Percentiles rank a stretch among this genome's conserved stretches.
These are phyloP conservation scores for Torymus aiolomorphi DNA, from an alignment of 2,888 invertebrate species.

Conservation along the genomic window DNA sequence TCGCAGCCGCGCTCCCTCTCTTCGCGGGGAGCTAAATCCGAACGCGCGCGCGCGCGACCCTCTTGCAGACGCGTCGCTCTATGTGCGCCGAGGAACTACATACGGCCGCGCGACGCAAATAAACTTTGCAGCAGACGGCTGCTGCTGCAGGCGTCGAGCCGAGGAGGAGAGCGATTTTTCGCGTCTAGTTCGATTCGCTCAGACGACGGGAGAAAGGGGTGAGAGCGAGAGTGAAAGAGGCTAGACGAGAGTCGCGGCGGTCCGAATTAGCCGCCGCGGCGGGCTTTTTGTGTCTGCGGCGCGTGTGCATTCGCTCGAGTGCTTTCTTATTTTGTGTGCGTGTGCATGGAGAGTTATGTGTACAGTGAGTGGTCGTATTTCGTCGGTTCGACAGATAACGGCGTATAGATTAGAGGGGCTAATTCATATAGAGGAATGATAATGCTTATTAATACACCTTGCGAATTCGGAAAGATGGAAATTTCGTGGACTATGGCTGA, in stretches of 20 bases:
- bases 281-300: neutral
- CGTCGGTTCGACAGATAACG: too few species aligned
- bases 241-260: constrained; percentile 1
- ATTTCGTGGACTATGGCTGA: too few species aligned
- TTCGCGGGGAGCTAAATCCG: constrained; percentile 66
- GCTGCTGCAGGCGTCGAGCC: constrained; percentile 42
- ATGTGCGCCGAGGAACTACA: neutral
- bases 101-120: constrained; percentile 31
- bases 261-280: neutral
- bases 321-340: too few species aligned
- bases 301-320: neutral
- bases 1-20: constrained; percentile 56
- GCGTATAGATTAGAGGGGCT: too few species aligned
- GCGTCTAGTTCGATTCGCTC: neutral
- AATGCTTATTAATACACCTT: too few species aligned
- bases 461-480: too few species aligned
- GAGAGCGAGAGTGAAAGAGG: neutral
- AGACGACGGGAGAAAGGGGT: too few species aligned
- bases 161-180: constrained; percentile 6
- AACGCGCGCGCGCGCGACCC: constrained; percentile 56
- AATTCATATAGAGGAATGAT: too few species aligned
- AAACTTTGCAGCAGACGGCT: constrained; percentile 6
- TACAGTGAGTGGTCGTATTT: too few species aligned
- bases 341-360: too few species aligned
- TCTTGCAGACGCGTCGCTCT: neutral